These are phyloP conservation scores for Eupithecia subfuscata DNA, from an alignment of 2,888 invertebrate genomes.

Conservation along the genomic window DNA sequence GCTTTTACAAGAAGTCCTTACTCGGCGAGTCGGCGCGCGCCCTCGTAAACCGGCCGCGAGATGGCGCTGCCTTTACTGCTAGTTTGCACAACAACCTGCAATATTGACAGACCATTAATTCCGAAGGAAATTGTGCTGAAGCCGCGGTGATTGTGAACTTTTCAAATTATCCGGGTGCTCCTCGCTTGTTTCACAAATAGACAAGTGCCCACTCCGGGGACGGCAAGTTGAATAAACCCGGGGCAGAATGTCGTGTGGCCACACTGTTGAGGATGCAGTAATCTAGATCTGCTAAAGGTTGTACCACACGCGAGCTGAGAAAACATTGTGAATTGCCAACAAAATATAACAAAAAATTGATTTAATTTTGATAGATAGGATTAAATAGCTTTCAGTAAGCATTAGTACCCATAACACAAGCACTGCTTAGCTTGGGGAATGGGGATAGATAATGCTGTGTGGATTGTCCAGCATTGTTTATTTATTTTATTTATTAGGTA, in stretches of 20 bases:
- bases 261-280: not conserved
- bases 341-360: not conserved
- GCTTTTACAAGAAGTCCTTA: constrained; percentile 13
- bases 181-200: constrained; percentile 74
- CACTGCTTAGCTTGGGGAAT: no score
- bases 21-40: constrained; percentile 59
- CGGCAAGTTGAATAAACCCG: constrained; percentile 52
- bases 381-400: no score
- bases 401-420: no score
- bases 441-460: no score
- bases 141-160: constrained; percentile 82
- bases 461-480: no score
- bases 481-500: no score
- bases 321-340: not conserved
- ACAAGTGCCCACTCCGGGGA: constrained; percentile 53
- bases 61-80: constrained; percentile 77
- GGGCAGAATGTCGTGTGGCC: constrained; percentile 20
- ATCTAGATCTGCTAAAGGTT: not conserved
- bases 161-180: constrained; percentile 81
- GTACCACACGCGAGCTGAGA: not conserved
- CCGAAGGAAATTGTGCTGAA: constrained; percentile 82
- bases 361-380: no score
- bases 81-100: constrained; percentile 78
- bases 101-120: constrained; percentile 84
- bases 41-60: constrained; percentile 72